Evolutionary conservation across 2,888 invertebrate species (phyloP).

Genomic region (Lottia gigantea): DNA sequence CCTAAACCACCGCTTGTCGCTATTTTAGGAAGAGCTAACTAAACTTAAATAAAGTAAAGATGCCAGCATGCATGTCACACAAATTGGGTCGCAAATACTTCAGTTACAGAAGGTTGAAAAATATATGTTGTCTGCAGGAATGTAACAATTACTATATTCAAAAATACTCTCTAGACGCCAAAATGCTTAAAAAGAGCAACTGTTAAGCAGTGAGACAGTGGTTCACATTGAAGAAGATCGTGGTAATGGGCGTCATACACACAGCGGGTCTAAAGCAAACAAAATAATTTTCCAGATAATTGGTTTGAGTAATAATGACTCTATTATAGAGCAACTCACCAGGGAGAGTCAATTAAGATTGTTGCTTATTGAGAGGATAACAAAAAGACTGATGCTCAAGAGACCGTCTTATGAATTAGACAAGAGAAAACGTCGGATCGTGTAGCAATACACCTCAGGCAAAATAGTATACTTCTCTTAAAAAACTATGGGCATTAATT

Average conservation of each 20-base stretch:
- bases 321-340: conserved; percentile 15
- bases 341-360: conserved; percentile 18
- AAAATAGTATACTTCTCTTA: no score
- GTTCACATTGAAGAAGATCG: conserved; percentile 1
- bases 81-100: no score
- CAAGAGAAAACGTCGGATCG: background rate
- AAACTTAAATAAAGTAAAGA: no score
- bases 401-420: conserved; percentile 10
- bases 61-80: no score
- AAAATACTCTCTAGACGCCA: no score
- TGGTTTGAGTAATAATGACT: conserved; percentile 20
- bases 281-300: conserved; percentile 20
- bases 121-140: no score
- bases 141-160: no score
- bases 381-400: conserved; percentile 20
- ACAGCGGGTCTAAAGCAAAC: conserved; percentile 17
- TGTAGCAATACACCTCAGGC: no score
- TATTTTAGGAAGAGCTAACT: no score
- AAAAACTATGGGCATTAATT: no score
- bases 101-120: no score
- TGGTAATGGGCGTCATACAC: background rate
- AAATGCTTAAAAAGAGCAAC: background rate
- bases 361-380: conserved; percentile 16
- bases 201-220: background rate
- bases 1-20: no score